Evolutionary conservation across 2,113 vertebrate genomes (phyloP), one percentile per base, ranked within the genome.

Genomic region (Pteronura brasiliensis): DNA sequence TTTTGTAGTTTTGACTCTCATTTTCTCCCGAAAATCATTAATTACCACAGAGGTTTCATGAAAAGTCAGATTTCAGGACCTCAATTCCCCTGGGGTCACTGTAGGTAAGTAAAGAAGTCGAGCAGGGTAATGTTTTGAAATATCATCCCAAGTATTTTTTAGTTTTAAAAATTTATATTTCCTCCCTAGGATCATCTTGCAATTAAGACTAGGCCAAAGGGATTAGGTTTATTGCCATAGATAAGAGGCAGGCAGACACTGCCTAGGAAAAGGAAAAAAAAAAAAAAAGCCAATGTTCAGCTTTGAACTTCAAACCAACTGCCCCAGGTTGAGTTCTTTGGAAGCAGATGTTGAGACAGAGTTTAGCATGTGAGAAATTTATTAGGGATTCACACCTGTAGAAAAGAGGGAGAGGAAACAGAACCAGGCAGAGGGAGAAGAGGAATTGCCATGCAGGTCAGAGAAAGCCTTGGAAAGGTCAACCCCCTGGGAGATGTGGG

Each of bases 221-320:
- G 34, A 86, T 82, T 94, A 44, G 12, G 20, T 97, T 96, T 89
- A 77, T 85, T 74, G 31, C n/a, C 36, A 72, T 29, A 91, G 69
- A 84, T 63, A 97, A 96, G 85, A 85, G 52, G 5, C 9, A 65
- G 39, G 52, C 25, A 72, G 71, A 86, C 1, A n/a, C 17, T 44
- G 23, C 61, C 85, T 84, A 61, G 34, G 5, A 18, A 2, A 55
- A 36, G 47, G n/a, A 34, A 59, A 42, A 36, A 61, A 42, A 31
- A 42, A 59, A 52, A 36, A 61, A 44, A 31, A 72, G 31, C 36
- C 44, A 74, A 1, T 67, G 31, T 20, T 89, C 10, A 72, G 49
- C 77, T 93, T 88, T 94, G 88, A 85, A 81, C 39, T 95, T 94
- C 57, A 94, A 96, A 94, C 57, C 55, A 92, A 93, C 57, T 87